A percentile compares a stretch with the other conserved stretches of the same genome.
Evolutionary conservation across 2,888 invertebrate genomes (phyloP).

Genomic region (Ormyrus rosae): DNA sequence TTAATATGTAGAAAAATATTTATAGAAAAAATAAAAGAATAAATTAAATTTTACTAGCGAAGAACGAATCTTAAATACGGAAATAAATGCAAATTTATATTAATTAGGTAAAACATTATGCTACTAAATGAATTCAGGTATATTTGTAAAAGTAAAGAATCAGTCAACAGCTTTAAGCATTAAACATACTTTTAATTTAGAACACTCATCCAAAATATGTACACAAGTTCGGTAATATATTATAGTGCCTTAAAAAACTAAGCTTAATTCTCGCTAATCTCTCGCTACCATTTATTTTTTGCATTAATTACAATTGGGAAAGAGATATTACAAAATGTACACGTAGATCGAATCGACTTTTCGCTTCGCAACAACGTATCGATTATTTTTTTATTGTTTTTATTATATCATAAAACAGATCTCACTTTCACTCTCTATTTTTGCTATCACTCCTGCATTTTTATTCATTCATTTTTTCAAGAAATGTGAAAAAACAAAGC

Average conservation of each 20-base stretch:
- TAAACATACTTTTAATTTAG: slow-evolving; percentile 74
- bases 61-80: background rate
- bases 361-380: slow-evolving; percentile 56
- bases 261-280: slow-evolving; percentile 65
- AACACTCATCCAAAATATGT: slow-evolving; percentile 74
- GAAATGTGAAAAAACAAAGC: slow-evolving; percentile 54
- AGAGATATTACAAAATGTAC: slow-evolving; percentile 74
- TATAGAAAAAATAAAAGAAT: background rate
- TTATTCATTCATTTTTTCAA: slow-evolving; percentile 45
- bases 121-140: too few relatives aligned
- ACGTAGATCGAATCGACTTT: slow-evolving; percentile 68
- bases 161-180: slow-evolving; percentile 64
- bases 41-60: background rate
- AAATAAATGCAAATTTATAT: too few relatives aligned
- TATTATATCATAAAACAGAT: slow-evolving; percentile 54
- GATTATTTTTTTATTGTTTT: slow-evolving; percentile 51
- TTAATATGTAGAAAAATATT: too few relatives aligned
- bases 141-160: too few relatives aligned
- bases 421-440: slow-evolving; percentile 53
- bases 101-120: too few relatives aligned
- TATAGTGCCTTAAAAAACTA: slow-evolving; percentile 71
- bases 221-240: slow-evolving; percentile 71
- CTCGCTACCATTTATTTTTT: slow-evolving; percentile 63
- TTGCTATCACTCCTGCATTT: slow-evolving; percentile 49
- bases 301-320: slow-evolving; percentile 71